Evolutionary conservation across 2,888 invertebrate genomes (phyloP).

Genomic region (Perdita meconis): DNA sequence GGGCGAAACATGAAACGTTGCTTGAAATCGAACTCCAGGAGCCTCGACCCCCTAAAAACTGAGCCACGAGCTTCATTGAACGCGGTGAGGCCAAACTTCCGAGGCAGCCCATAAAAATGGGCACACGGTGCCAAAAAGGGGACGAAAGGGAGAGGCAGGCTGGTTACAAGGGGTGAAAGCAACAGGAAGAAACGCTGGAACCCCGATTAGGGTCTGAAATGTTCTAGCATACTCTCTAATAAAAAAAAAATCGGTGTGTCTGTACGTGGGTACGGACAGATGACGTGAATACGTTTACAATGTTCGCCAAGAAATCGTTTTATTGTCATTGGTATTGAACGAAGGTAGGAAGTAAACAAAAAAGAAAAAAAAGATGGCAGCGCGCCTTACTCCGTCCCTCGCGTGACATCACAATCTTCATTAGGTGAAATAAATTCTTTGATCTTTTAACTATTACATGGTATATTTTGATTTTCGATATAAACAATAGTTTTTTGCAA

Average conservation of each 20-base stretch:
- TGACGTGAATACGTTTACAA: too few species aligned
- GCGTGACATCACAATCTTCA: too few species aligned
- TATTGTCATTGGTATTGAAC: not conserved
- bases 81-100: constrained; percentile 33
- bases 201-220: constrained; percentile 6
- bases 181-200: constrained; percentile 35
- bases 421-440: too few species aligned
- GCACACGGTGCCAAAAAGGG: constrained; percentile 60
- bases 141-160: constrained; percentile 44
- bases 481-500: too few species aligned
- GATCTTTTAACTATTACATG: too few species aligned
- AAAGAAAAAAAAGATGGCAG: too few species aligned
- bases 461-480: too few species aligned
- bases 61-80: constrained; percentile 54
- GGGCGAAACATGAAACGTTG: constrained; percentile 15
- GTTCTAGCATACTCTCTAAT: not conserved
- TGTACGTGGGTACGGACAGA: too few species aligned
- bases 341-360: too few species aligned
- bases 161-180: constrained; percentile 45
- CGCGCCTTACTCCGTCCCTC: too few species aligned
- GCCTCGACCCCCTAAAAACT: constrained; percentile 27
- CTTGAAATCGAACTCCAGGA: constrained; percentile 31
- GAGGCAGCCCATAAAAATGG: constrained; percentile 45
- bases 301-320: too few species aligned
- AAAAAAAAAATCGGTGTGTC: constrained; percentile 2